Percentiles rank a stretch among this genome's conserved stretches.
phyloP scores from a whole-genome alignment of 2,888 invertebrate genomes.

The Flabesymbios commensalis region DNA sequence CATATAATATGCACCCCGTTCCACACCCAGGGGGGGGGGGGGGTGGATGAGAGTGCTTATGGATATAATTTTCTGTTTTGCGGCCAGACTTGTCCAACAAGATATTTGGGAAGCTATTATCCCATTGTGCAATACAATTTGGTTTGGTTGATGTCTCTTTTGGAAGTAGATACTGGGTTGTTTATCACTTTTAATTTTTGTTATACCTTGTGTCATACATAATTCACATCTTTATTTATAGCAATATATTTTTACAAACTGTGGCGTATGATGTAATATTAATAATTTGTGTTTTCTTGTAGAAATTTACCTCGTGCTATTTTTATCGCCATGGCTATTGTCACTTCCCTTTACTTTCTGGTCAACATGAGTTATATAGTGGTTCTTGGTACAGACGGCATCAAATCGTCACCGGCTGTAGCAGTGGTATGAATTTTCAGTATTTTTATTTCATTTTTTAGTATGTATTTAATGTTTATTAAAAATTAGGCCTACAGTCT shows the following conservation, averaged over 20 bases:
- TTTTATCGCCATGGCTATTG: slow-evolving; percentile 86
- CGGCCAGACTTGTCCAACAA: too few relatives aligned
- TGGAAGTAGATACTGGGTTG: too few relatives aligned
- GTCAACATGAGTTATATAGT: slow-evolving; percentile 67
- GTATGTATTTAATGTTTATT: background rate
- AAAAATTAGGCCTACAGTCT: too few relatives aligned
- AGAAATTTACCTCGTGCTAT: slow-evolving; percentile 82
- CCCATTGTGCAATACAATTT: too few relatives aligned
- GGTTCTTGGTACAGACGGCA: slow-evolving; percentile 33
- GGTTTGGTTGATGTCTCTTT: too few relatives aligned
- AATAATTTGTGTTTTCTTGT: background rate
- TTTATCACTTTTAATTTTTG: too few relatives aligned
- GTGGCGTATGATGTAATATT: background rate
- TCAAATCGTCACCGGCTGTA: slow-evolving; percentile 33
- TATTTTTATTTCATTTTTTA: background rate
- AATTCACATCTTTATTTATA: background rate
- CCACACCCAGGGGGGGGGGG: too few relatives aligned
- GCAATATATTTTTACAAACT: background rate
- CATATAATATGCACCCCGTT: too few relatives aligned
- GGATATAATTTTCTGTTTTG: too few relatives aligned
- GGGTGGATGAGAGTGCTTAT: too few relatives aligned
- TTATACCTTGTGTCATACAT: too few relatives aligned
- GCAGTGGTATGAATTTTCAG: slow-evolving; percentile 29
- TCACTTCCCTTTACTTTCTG: slow-evolving; percentile 81
- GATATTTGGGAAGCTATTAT: too few relatives aligned